Conservation (phyloP, 2,113 vertebrate genomes). For the Petrocephalus zakoni region DNA sequence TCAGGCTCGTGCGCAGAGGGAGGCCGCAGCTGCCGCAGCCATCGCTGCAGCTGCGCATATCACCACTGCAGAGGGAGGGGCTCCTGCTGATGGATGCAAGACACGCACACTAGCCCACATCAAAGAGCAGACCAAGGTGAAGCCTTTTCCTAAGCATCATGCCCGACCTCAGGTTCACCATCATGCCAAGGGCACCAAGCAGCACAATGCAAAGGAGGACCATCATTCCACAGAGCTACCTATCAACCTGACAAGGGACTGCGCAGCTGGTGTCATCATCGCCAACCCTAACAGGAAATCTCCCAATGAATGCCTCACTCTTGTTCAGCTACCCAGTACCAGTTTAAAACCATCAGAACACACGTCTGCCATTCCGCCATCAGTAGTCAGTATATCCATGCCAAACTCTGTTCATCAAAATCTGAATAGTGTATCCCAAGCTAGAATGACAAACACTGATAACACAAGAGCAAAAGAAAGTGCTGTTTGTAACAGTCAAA, state of each 20-base stretch:
- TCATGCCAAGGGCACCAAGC: constrained; percentile 59
- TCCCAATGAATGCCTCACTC: constrained; percentile 64
- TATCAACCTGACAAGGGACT: constrained; percentile 64
- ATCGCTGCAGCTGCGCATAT: constrained; percentile 69
- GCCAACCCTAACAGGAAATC: constrained; percentile 75
- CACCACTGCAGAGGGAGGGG: constrained; percentile 65
- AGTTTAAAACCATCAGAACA: constrained; percentile 24
- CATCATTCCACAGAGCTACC: constrained; percentile 52
- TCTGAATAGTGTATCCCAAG: constrained; percentile 66
- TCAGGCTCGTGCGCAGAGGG: constrained; percentile 73
- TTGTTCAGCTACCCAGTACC: background rate
- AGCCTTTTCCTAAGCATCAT: constrained; percentile 74
- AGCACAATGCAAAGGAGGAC: constrained; percentile 56
- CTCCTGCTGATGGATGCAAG: constrained; percentile 65
- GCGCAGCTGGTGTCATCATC: constrained; percentile 71
- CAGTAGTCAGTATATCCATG: constrained; percentile 58
- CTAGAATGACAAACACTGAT: constrained; percentile 64
- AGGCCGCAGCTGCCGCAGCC: constrained; percentile 70
- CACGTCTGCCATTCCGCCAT: constrained; percentile 56
- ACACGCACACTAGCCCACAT: constrained; percentile 70
- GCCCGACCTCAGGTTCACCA: constrained; percentile 66
- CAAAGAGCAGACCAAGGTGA: constrained; percentile 77
- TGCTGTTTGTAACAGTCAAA: constrained; percentile 63
- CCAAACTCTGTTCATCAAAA: constrained; percentile 59
- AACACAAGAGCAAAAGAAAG: constrained; percentile 61